A percentile compares a stretch with the other conserved stretches of the same genome.
phyloP scores from a whole-genome alignment of 2,113 vertebrate genomes.

The Microcebus jonahi region DNA sequence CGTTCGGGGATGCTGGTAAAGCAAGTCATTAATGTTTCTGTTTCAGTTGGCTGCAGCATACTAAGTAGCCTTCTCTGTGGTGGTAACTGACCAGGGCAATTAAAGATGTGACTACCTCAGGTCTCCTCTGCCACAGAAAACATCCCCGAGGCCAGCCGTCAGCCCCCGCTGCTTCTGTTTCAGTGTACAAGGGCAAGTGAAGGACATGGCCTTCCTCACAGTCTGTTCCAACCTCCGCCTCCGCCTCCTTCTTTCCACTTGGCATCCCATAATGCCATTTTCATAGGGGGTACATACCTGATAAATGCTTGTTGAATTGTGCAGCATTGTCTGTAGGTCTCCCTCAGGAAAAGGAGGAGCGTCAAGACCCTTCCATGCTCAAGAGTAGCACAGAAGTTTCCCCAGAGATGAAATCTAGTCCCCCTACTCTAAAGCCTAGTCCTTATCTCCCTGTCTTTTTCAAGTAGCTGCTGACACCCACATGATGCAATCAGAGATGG shows the following conservation, averaged over 20 bases:
- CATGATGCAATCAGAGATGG: not conserved
- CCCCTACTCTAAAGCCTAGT: not conserved
- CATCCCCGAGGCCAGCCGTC: not conserved
- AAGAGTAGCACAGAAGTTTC: not conserved
- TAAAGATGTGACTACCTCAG: not conserved
- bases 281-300: not conserved
- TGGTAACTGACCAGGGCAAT: not conserved
- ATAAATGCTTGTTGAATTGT: not conserved
- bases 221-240: not conserved
- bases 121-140: not conserved
- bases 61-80: not conserved
- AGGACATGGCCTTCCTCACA: not conserved
- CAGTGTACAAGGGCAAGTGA: not conserved
- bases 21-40: conserved; percentile 4
- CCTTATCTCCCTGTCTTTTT: not conserved
- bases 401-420: not conserved
- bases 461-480: not conserved
- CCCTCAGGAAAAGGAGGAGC: not conserved
- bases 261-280: not conserved
- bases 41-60: not conserved
- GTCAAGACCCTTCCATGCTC: not conserved
- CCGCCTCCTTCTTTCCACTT: not conserved
- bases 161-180: not conserved
- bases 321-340: not conserved
- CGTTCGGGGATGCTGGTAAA: not conserved